phyloP scores from a whole-genome alignment of 1,140 invertebrate genomes.

The Heterodera schachtii region DNA sequence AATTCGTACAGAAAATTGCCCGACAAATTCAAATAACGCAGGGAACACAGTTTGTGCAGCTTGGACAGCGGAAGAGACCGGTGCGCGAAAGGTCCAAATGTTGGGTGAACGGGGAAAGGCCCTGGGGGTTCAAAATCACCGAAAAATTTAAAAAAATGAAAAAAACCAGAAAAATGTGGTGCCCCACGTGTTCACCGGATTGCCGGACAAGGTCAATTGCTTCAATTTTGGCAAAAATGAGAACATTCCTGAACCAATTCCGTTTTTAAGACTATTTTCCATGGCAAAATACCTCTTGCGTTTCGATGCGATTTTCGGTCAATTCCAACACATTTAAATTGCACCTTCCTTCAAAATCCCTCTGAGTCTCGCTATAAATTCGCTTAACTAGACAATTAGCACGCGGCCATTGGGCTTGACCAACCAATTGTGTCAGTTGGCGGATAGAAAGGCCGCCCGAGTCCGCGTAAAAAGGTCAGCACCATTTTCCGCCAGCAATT shows the following conservation, averaged over 20 bases:
- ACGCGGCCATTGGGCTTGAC: too few species aligned
- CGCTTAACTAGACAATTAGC: too few species aligned
- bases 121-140: slow-evolving; percentile 32
- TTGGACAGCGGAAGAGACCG: slow-evolving; percentile 53
- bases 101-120: slow-evolving; percentile 32
- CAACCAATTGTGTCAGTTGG: too few species aligned
- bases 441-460: too few species aligned
- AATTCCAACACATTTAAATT: slow-evolving; percentile 36
- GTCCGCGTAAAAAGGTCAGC: too few species aligned
- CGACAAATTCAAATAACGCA: slow-evolving; percentile 12
- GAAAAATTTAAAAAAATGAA: background rate
- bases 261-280: too few species aligned
- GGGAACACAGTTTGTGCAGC: slow-evolving; percentile 8
- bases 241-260: slow-evolving; percentile 25
- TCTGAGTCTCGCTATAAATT: too few species aligned
- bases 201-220: slow-evolving; percentile 40
- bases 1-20: slow-evolving; percentile 27
- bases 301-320: slow-evolving; percentile 48
- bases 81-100: slow-evolving; percentile 46
- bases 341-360: slow-evolving; percentile 34
- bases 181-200: slow-evolving; percentile 51
- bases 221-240: slow-evolving; percentile 32
- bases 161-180: slow-evolving; percentile 44
- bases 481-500: too few species aligned
- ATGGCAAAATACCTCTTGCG: slow-evolving; percentile 31